Evolutionary conservation across 2,888 invertebrate species (phyloP).

Genomic region (Biston stratarius): DNA sequence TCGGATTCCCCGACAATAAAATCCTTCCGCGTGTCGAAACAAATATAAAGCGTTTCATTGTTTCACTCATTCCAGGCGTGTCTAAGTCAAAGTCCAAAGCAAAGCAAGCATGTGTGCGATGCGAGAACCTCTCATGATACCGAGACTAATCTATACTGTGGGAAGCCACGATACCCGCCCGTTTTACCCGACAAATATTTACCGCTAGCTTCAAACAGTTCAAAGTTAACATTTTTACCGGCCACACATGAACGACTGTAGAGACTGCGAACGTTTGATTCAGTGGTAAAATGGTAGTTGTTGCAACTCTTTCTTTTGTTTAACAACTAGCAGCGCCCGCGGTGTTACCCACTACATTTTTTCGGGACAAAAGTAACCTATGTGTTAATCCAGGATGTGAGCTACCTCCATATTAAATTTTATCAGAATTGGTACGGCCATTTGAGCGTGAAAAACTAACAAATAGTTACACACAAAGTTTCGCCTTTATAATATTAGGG

Average conservation of each 20-base stretch:
- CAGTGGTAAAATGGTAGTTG: too few species aligned
- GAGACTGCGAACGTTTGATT: slow-evolving; percentile 8
- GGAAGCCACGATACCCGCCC: slow-evolving; percentile 47
- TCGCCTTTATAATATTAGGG: too few species aligned
- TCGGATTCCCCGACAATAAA: slow-evolving; percentile 12
- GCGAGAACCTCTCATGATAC: slow-evolving; percentile 27
- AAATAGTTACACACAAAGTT: too few species aligned
- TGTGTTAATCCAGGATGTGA: too few species aligned
- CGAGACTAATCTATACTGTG: slow-evolving; percentile 47
- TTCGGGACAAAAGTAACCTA: too few species aligned
- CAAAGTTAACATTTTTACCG: slow-evolving; percentile 9
- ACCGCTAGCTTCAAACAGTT: slow-evolving; percentile 39
- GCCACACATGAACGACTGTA: slow-evolving; percentile 1
- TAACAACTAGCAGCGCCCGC: too few species aligned
- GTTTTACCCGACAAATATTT: slow-evolving; percentile 47
- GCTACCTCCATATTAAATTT: too few species aligned
- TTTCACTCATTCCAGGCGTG: slow-evolving; percentile 5
- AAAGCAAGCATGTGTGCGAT: slow-evolving; percentile 27
- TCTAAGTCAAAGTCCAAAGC: slow-evolving; percentile 25
- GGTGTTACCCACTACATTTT: too few species aligned
- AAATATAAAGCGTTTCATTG: slow-evolving; percentile 17
- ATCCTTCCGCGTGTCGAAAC: slow-evolving; percentile 20
- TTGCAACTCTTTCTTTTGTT: neutral
- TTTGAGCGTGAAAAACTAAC: too few species aligned
- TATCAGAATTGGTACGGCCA: too few species aligned